A percentile compares a stretch with the other conserved stretches of the same genome.
Evolutionary conservation across 37 sponge, comb jelly and placozoan genomes (phyloP).

Genomic region (Eunapius fragilis): DNA sequence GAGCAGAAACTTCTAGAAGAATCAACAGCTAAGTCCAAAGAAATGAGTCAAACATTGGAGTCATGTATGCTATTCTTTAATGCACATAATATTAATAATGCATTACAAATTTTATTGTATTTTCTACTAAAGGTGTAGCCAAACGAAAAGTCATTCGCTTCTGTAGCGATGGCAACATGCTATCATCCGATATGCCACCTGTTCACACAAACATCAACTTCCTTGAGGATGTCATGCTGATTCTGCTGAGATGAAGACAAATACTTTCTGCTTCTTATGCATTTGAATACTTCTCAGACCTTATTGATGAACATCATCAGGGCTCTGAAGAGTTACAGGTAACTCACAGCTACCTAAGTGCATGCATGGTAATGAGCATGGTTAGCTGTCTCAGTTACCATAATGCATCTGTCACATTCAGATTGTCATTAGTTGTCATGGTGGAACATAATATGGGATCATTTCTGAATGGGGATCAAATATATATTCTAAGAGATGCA

Average conservation of each 20-base stretch:
- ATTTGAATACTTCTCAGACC: conserved; percentile 55
- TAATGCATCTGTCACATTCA: no score
- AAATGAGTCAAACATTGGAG: conserved; percentile 28
- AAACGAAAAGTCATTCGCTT: neutral
- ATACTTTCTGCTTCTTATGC: conserved; percentile 70
- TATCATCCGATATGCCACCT: no score
- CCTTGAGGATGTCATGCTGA: conserved; percentile 54
- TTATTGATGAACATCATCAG: no score
- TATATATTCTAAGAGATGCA: no score
- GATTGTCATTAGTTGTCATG: no score
- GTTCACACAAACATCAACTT: conserved; percentile 31
- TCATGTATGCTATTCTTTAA: neutral
- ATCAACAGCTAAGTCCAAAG: conserved; percentile 42
- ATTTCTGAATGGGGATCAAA: no score
- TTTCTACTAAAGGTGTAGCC: neutral
- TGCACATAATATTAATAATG: no score
- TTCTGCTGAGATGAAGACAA: conserved; percentile 43
- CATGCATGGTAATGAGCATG: neutral
- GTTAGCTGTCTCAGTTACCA: no score
- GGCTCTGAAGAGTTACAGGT: neutral
- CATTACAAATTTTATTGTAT: neutral
- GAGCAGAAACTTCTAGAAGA: conserved; percentile 53
- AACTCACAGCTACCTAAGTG: neutral
- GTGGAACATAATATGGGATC: no score
- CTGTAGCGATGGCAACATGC: no score